These are phyloP conservation scores for Cryptocephalus moraei DNA, from an alignment of 2,888 invertebrate species.

Conservation along the genomic window DNA sequence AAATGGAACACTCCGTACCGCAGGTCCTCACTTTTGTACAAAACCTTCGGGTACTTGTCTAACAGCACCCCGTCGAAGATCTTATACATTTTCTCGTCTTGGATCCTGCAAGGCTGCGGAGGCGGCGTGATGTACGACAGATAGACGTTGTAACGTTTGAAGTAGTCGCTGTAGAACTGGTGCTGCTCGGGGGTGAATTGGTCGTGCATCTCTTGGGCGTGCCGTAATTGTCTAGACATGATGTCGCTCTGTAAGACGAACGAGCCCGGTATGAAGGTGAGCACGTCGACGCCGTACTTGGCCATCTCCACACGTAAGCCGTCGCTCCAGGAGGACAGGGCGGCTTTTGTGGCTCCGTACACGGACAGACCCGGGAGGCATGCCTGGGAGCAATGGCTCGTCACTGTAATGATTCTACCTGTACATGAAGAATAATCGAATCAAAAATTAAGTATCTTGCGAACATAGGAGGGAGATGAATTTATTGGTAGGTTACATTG, in stretches of 20 bases:
- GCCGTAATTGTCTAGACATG: slow-evolving; percentile 48
- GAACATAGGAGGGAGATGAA: too few relatives aligned
- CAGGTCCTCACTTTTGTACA: slow-evolving; percentile 62
- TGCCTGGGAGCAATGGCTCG: slow-evolving; percentile 70
- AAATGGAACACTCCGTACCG: slow-evolving; percentile 56
- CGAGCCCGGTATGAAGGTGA: slow-evolving; percentile 71
- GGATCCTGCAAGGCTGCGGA: slow-evolving; percentile 43
- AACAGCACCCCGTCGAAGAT: slow-evolving; percentile 54
- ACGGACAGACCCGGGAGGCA: slow-evolving; percentile 62
- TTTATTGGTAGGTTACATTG: too few relatives aligned
- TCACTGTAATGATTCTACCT: slow-evolving; percentile 69
- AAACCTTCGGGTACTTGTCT: slow-evolving; percentile 45
- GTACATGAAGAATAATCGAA: slow-evolving; percentile 1
- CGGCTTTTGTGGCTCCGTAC: slow-evolving; percentile 78
- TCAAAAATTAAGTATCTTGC: too few relatives aligned
- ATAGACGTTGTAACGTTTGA: slow-evolving; percentile 51
- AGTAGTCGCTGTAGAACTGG: slow-evolving; percentile 55
- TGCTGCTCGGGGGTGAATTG: slow-evolving; percentile 53
- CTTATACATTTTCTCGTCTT: slow-evolving; percentile 44
- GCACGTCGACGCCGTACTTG: slow-evolving; percentile 60
- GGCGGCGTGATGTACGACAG: slow-evolving; percentile 34
- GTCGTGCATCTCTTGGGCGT: slow-evolving; percentile 55
- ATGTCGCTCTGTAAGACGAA: slow-evolving; percentile 61
- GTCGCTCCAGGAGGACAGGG: slow-evolving; percentile 60
- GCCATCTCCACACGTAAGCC: slow-evolving; percentile 62